Conservation (phyloP, 2,113 vertebrate genomes). For the Thinocorus orbignyianus region DNA sequence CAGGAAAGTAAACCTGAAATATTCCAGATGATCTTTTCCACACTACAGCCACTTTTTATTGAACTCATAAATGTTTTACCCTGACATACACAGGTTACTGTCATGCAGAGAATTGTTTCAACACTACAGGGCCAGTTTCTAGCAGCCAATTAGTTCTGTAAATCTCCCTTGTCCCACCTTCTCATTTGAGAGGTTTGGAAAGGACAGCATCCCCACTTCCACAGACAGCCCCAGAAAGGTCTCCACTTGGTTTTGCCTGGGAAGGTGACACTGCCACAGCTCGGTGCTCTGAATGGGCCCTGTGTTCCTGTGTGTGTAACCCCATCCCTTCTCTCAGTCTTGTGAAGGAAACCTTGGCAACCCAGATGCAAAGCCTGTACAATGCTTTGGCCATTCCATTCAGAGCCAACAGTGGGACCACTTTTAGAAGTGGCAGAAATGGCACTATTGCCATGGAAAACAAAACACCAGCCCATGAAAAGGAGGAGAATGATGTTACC, state of each 20-base stretch:
- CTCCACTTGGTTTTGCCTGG: not conserved
- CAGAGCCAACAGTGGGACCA: not conserved
- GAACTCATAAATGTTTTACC: not conserved
- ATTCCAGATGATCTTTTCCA: not conserved
- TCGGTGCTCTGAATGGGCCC: not conserved
- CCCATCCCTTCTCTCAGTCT: not conserved
- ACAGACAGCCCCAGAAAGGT: not conserved
- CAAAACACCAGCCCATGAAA: not conserved
- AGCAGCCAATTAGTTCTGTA: not conserved
- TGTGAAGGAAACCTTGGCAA: not conserved
- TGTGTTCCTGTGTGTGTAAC: not conserved
- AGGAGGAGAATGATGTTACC: not conserved
- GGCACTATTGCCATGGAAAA: not conserved
- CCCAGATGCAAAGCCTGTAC: not conserved
- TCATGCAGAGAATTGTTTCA: not conserved
- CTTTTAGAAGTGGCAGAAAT: not conserved
- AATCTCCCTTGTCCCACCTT: not conserved
- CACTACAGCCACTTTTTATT: not conserved
- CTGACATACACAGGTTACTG: accelerated
- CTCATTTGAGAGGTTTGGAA: not conserved
- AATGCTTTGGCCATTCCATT: not conserved
- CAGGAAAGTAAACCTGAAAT: not conserved
- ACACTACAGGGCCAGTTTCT: not conserved
- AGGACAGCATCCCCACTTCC: not conserved
- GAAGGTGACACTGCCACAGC: not conserved